Conservation (phyloP, 2,888 invertebrate species). For the Nemotelus nigrinus region DNA sequence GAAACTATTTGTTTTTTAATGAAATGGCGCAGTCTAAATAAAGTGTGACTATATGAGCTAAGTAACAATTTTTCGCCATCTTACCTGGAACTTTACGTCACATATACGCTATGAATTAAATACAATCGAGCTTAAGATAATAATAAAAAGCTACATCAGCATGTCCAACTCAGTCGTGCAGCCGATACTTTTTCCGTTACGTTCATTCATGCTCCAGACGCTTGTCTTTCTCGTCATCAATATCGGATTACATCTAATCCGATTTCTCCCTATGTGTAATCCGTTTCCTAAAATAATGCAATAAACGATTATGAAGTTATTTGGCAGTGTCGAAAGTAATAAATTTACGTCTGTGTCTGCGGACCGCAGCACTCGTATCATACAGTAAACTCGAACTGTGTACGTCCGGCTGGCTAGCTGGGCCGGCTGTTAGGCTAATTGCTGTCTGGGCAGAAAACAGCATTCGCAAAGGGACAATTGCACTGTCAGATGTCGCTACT, state of each 20-base stretch:
- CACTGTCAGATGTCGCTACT: conserved; percentile 4
- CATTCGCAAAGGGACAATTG: neutral
- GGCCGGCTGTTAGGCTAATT: conserved; percentile 27
- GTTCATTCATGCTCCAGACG: neutral
- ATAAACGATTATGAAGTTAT: conserved; percentile 44
- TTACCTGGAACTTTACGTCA: too few relatives aligned
- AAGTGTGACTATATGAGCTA: too few relatives aligned
- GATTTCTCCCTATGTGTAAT: conserved; percentile 33
- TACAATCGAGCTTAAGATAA: too few relatives aligned
- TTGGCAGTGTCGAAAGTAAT: conserved; percentile 40
- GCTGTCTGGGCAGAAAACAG: conserved; percentile 30
- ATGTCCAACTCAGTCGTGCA: too few relatives aligned
- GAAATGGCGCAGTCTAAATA: too few relatives aligned
- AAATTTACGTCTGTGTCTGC: conserved; percentile 31
- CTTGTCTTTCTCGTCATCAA: neutral
- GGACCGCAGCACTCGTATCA: neutral
- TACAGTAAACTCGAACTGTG: too few relatives aligned
- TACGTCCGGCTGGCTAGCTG: neutral
- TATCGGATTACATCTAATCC: conserved; percentile 28
- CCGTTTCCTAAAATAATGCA: conserved; percentile 42
- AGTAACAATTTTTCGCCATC: too few relatives aligned
- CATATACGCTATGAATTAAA: too few relatives aligned
- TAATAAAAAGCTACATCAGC: too few relatives aligned
- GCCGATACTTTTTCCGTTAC: neutral
- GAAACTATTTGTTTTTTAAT: too few relatives aligned